These are phyloP conservation scores for Onthophagus taurus DNA, from an alignment of 1,140 invertebrate genomes.

Conservation along the genomic window DNA sequence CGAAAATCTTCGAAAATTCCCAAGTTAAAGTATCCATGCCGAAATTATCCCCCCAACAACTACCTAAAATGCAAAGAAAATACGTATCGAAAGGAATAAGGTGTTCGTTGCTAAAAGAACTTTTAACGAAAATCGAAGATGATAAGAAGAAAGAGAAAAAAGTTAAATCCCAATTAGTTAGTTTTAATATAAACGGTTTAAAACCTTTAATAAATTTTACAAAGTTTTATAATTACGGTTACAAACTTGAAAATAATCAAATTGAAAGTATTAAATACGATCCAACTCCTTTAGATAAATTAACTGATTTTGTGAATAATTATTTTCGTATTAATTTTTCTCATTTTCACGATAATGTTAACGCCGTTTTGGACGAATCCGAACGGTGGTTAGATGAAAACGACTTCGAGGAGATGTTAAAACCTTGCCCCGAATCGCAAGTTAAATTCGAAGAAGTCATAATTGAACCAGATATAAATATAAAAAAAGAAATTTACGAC, in stretches of 20 bases:
- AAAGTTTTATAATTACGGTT: slow-evolving; percentile 32
- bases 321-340: slow-evolving; percentile 32
- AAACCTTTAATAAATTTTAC: slow-evolving; percentile 27
- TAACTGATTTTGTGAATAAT: slow-evolving; percentile 29
- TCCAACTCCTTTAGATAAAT: slow-evolving; percentile 26
- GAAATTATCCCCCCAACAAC: slow-evolving; percentile 12
- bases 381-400: slow-evolving; percentile 13
- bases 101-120: slow-evolving; percentile 30
- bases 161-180: neutral
- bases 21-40: slow-evolving; percentile 25
- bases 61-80: slow-evolving; percentile 17
- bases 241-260: slow-evolving; percentile 21
- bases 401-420: slow-evolving; percentile 5
- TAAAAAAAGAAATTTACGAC: slow-evolving; percentile 28
- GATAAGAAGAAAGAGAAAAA: neutral
- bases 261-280: slow-evolving; percentile 20
- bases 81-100: slow-evolving; percentile 30
- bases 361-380: slow-evolving; percentile 10
- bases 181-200: slow-evolving; percentile 3
- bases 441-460: slow-evolving; percentile 29
- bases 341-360: slow-evolving; percentile 21
- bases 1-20: slow-evolving; percentile 26
- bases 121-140: slow-evolving; percentile 23
- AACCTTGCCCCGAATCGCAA: neutral
- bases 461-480: slow-evolving; percentile 31